Base-by-base conservation (phyloP, 2,888 invertebrate genomes). In the Argyra leucocephala region DNA sequence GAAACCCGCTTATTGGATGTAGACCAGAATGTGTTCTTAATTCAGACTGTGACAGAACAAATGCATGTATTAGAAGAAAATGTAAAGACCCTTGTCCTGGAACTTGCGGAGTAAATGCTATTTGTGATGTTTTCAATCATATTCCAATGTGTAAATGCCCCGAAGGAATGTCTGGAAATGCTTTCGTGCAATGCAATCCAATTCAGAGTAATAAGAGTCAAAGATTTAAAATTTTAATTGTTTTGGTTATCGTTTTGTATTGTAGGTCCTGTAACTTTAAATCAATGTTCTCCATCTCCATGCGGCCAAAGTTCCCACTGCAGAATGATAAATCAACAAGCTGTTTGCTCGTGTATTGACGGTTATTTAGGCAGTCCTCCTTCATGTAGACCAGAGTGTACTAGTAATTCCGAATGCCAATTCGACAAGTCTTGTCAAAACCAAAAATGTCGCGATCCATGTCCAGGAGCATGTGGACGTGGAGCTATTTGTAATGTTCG, bases 401-500 rank as follows among this genome's bases (percentile, higher is more conserved):
- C 86, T 5, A 82, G 86, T 61, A 89, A 87, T 74, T 83, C 86
- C 1, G 90, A 90, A 71, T 91, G 91, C 76, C 80, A 86, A 1
- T 80, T 85, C n/a, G 85, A 84, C 71, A 83, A 84, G 75, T 89
- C 90, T 9, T 90, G 90, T 70, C 82, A 84, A 63, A 86, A 86
- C 72, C 87, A 87, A 72, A 86, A 85, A 71, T 90, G 90, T 74
- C 75, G 81, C 57, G 85, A 89, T 76, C 90, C 90, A 18, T 90
- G 89, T 73, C 82, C 85, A 12, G 88, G 88, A 67, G 84, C 87
- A 24, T 89, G 89, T 74, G 89, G 89, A n/a, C 81, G 84, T 63
- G 86, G 85, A 74, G 86, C 90, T 10, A 82, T 85, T 66, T 91
- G 91, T 73, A 85, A 86, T 78, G 88, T 89, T n/a, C 85, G 88